Base-by-base conservation (phyloP, 2,888 invertebrate species). In the Venusia cambrica region DNA sequence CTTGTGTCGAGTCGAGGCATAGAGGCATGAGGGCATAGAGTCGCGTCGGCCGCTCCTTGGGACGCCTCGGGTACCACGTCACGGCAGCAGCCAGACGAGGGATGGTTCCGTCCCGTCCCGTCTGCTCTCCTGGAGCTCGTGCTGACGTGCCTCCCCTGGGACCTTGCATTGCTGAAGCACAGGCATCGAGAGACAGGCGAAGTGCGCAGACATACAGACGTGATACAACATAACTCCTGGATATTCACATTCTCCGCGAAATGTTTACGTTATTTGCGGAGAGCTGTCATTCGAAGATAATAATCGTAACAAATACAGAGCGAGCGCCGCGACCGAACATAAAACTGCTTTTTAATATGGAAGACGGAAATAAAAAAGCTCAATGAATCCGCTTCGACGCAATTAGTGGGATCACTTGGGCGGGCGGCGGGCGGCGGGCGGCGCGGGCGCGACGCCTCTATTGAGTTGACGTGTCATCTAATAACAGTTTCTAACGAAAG, bases 221-320 rank as follows among this genome's bases (percentile, higher is more conserved):
- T 22, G 3, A 28, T 12, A n/a, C 6, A 11, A 11, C 6, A 9
- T n/a, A 15, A 8, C 2, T 27, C 2, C 4, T 8, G 11, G 5
- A 13, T 8, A 9, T 24, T 24, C 24, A 17, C 16, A 13, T 18
- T 24, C 24, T 24, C 8, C 22, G 13, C 31, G 3, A 14, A 18
- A 12, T 9, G 8, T 3, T 15, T 16, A 2, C 16, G 6, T 10
- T 16, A 26, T 13, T 9, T 25, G 9, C 9, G 25, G n/a, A 13
- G 13, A 13, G n/a, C 14, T 24, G 14, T n/a, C 19, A 4, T 19
- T 13, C 28, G 1, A n/a, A 30, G 29, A 30, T 15, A 16, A 25
- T 4, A 24, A 22, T 31, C 31, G 17, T 24, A 24, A 31, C 17
- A 9, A 22, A 24, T 22, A 6, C 8, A 24, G 18, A 24, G 5